A percentile compares a stretch with the other conserved stretches of the same genome.
Conservation (phyloP, 2,888 invertebrate genomes). For the Cryptocephalus primarius region DNA sequence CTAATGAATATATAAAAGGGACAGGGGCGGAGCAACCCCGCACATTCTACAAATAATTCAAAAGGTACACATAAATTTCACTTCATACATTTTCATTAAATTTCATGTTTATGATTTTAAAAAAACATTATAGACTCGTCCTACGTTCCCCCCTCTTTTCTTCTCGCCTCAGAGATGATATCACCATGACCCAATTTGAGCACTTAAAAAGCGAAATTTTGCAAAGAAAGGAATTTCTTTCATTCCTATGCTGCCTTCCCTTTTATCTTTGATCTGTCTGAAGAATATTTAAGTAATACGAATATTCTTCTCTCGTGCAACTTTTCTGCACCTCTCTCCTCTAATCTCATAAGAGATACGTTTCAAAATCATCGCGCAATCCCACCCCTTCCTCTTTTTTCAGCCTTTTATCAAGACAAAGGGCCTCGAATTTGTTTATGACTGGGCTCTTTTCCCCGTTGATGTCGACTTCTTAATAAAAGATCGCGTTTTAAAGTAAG, state of each 20-base stretch:
- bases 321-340: slow-evolving; percentile 5
- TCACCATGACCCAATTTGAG: slow-evolving; percentile 4
- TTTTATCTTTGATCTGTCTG: slow-evolving; percentile 11
- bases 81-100: too few relatives aligned
- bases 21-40: neutral
- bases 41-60: too few relatives aligned
- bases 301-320: slow-evolving; percentile 5
- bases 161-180: neutral
- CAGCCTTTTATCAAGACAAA: too few relatives aligned
- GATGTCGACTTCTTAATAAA: too few relatives aligned
- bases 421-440: too few relatives aligned
- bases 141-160: neutral
- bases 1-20: neutral
- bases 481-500: too few relatives aligned
- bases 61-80: too few relatives aligned
- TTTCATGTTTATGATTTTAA: too few relatives aligned
- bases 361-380: too few relatives aligned
- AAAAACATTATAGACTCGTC: too few relatives aligned
- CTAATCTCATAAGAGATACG: slow-evolving; percentile 1
- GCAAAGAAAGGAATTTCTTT: slow-evolving; percentile 5
- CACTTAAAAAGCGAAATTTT: slow-evolving; percentile 5
- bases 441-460: too few relatives aligned
- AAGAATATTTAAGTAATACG: slow-evolving; percentile 8
- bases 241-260: slow-evolving; percentile 7
- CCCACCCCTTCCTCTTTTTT: too few relatives aligned